Percentiles rank a stretch among this genome's conserved stretches.
These are phyloP conservation scores for Pungitius pungitius DNA, from an alignment of 2,113 vertebrate genomes.

Conservation along the genomic window DNA sequence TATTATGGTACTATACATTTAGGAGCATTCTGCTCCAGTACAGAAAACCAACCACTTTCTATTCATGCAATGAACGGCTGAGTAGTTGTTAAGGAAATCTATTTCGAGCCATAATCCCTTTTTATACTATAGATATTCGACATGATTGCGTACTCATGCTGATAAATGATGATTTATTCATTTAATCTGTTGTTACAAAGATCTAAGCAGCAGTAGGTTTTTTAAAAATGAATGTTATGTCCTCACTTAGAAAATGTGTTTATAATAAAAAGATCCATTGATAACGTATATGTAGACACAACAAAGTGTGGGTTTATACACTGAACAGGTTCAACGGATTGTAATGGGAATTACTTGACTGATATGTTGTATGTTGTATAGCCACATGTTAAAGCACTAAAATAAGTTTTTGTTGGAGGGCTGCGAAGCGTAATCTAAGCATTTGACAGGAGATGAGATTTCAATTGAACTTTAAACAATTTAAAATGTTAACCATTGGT, in stretches of 20 bases:
- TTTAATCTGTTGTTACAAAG: constrained; percentile 1
- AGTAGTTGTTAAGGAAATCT: neutral
- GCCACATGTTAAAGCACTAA: neutral
- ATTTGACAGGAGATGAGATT: neutral
- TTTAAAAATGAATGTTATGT: neutral
- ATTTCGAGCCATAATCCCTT: neutral
- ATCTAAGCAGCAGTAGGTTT: neutral
- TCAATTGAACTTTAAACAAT: neutral
- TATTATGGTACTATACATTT: neutral
- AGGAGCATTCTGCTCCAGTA: neutral
- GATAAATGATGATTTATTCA: constrained; percentile 23
- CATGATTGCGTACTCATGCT: neutral
- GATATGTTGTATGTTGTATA: too few relatives aligned
- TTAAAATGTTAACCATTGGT: too few relatives aligned
- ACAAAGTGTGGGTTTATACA: neutral
- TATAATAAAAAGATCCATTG: neutral
- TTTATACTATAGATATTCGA: neutral
- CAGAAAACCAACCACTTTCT: neutral
- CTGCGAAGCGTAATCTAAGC: neutral
- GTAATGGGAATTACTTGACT: neutral
- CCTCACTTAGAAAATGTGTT: neutral
- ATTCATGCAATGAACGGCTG: neutral
- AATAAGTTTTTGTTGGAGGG: neutral
- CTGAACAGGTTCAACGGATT: neutral
- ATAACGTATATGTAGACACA: neutral